A percentile compares a stretch with the other conserved stretches of the same genome.
Conservation (phyloP, 2,113 vertebrate species). For the Rhabdomys dilectus region DNA sequence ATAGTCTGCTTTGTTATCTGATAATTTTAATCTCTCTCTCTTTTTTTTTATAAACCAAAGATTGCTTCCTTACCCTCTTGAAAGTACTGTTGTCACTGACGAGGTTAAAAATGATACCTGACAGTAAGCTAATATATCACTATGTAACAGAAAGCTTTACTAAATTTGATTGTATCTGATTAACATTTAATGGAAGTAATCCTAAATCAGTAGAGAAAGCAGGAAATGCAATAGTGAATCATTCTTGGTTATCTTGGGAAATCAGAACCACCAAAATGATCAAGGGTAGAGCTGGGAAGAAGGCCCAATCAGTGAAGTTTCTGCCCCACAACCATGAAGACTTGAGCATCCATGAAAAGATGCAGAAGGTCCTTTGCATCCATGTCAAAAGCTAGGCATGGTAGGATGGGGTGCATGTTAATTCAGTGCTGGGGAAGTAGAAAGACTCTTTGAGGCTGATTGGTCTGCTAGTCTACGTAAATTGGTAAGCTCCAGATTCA, state of each 20-base stretch:
- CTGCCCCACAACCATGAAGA: not conserved
- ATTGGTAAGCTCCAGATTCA: not conserved
- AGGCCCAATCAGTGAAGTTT: not conserved
- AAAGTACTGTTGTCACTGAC: not conserved
- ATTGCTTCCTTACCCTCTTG: not conserved
- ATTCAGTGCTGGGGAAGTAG: too few species aligned
- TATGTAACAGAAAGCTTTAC: not conserved
- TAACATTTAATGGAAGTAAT: not conserved
- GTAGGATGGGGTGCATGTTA: not conserved
- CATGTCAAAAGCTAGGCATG: too few species aligned
- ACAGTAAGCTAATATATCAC: not conserved
- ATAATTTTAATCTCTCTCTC: not conserved
- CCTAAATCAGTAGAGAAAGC: not conserved
- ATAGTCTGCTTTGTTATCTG: not conserved
- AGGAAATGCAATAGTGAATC: not conserved
- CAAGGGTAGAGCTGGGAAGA: not conserved
- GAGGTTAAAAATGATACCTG: not conserved
- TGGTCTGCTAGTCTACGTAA: not conserved
- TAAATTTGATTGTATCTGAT: not conserved
- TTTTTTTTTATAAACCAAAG: not conserved
- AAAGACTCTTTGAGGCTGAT: not conserved
- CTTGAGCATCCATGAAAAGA: too few species aligned
- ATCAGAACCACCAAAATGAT: not conserved
- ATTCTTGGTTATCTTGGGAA: not conserved
- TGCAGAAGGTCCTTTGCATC: too few species aligned